phyloP scores from a whole-genome alignment of 1,140 invertebrate species.

The Colletes latitarsis region DNA sequence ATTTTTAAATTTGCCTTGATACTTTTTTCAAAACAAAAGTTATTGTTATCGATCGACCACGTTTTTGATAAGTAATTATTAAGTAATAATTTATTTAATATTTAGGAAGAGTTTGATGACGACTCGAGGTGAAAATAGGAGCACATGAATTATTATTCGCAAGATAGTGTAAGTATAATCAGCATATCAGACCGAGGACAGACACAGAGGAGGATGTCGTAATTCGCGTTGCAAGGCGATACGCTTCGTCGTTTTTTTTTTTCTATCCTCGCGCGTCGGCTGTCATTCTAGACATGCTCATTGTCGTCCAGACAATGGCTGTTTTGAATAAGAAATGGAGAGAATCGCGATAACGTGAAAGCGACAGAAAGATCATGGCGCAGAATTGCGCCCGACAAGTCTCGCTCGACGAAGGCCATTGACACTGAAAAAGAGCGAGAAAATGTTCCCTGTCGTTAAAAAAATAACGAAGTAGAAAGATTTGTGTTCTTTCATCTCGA shows the following conservation, averaged over 20 bases:
- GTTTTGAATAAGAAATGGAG: conserved; percentile 37
- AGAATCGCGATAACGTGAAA: conserved; percentile 21
- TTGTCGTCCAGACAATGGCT: conserved; percentile 47
- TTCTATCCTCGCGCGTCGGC: conserved; percentile 5
- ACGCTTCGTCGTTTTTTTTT: conserved; percentile 41
- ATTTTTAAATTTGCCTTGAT: too few relatives aligned
- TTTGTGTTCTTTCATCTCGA: background rate
- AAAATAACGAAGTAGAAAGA: background rate
- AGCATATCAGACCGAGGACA: conserved; percentile 68
- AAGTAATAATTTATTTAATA: too few relatives aligned
- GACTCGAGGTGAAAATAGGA: background rate
- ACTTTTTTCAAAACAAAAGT: too few relatives aligned
- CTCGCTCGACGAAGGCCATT: conserved; percentile 1
- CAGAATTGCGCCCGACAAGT: conserved; percentile 10
- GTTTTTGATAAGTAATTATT: too few relatives aligned
- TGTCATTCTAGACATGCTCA: conserved; percentile 56
- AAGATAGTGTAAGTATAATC: conserved; percentile 40
- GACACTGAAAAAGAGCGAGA: background rate
- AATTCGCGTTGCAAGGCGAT: conserved; percentile 61
- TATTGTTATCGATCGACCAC: too few relatives aligned
- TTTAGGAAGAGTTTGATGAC: background rate
- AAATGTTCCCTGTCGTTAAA: background rate
- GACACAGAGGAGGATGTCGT: conserved; percentile 48
- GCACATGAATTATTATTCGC: conserved; percentile 6
- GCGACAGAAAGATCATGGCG: background rate